Percentiles rank a stretch among this genome's conserved stretches.
Conservation (phyloP, 2,888 invertebrate species). For the Microdon myrmicae region DNA sequence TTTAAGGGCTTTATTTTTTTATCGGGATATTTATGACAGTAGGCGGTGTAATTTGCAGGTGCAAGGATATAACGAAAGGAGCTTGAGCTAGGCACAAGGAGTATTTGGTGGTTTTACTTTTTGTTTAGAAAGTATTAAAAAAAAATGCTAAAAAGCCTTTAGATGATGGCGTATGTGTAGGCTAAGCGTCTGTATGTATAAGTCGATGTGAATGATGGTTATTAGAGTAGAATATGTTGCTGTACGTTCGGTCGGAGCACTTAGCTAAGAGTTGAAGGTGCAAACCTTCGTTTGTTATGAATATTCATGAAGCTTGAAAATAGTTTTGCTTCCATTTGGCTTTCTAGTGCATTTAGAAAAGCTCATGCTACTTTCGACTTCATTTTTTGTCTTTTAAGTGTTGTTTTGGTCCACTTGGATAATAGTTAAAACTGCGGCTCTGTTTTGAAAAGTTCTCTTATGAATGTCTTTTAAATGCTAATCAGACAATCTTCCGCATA, state of each 20-base stretch:
- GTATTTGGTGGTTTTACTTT: slow-evolving; percentile 2
- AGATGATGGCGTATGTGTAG: slow-evolving; percentile 13
- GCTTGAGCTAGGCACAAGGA: neutral
- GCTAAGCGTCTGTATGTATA: slow-evolving; percentile 24
- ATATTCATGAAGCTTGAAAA: slow-evolving; percentile 23
- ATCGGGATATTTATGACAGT: slow-evolving; percentile 21
- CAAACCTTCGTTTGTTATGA: slow-evolving; percentile 11
- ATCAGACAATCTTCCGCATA: no score
- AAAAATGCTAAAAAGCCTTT: no score
- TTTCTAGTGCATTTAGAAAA: no score
- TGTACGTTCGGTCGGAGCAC: neutral
- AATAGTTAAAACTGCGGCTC: no score
- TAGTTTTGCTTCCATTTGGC: slow-evolving; percentile 6
- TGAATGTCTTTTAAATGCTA: no score
- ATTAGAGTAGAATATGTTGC: slow-evolving; percentile 24
- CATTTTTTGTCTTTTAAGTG: no score
- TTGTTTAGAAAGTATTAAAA: slow-evolving; percentile 1
- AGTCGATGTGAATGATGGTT: slow-evolving; percentile 31
- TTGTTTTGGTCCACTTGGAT: no score
- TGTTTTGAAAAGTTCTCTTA: no score
- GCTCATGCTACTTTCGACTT: no score
- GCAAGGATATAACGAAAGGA: slow-evolving; percentile 1
- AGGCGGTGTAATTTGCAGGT: slow-evolving; percentile 4
- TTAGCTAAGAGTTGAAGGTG: neutral
- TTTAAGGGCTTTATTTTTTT: slow-evolving; percentile 17